Evolutionary conservation across 2,113 vertebrate genomes (phyloP), one percentile per base, ranked within the genome.

Genomic region (Gavia stellata): DNA sequence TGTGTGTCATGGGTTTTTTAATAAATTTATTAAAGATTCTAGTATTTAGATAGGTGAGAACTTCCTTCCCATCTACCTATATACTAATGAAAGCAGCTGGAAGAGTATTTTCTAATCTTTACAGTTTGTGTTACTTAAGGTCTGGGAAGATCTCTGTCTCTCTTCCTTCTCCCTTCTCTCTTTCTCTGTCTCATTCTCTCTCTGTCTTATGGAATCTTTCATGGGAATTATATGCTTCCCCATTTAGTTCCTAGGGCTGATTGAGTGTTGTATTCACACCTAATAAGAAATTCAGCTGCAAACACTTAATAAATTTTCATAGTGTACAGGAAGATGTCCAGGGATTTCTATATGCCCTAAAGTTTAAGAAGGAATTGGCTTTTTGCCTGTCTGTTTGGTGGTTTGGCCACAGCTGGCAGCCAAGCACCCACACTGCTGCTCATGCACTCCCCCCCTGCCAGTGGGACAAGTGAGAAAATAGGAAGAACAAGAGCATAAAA

Each of bases 161-260:
- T 23, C 14, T 2, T 3, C 3, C 2, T 2, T 2, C 1, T 6
- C 5, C 1, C 4, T 13, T 18, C 6, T 38, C 42, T 44, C 59
- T 9, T 38, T 68, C 29, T 45, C 3, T 53, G 5, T 65, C 24
- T 74, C 33, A 31, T 15, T 34, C 47, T 33, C 23, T 15, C 9
- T 70, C 9, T 36, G 9, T 40, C 29, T 68, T 62, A 45, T 5
- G 2, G 29, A 88, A 25, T 31, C 6, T 70, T 70, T 73, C 11
- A 55, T 63, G 25, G n/a, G 7, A 31, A 4, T 1, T 10, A 3
- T 29, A 13, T 45, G 14, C 9, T 72, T 44, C 2, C 7, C 20
- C 18, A 36, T 23, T 36, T 53, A 86, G 8, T 75, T 94, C 47
- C 25, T 45, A 61, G 29, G 21, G 28, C 49, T 59, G 4, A 14